A percentile compares a stretch with the other conserved stretches of the same genome.
Evolutionary conservation across 2,113 vertebrate species (phyloP).

Genomic region (Pteropus alecto): DNA sequence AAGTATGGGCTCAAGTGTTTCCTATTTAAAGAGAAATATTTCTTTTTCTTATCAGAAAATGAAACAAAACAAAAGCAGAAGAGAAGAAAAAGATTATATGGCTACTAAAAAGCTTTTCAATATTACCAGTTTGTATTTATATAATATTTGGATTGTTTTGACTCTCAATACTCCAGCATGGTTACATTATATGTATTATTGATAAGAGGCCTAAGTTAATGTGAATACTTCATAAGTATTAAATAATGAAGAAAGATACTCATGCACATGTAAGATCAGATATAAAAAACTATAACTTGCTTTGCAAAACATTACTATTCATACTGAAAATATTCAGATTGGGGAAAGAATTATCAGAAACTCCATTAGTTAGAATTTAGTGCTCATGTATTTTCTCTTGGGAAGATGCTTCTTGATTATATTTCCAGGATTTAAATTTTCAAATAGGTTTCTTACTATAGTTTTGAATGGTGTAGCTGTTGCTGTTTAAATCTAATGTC

Average conservation of each 20-base stretch:
- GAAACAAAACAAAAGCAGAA: background rate
- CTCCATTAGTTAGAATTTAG: slow-evolving; percentile 16
- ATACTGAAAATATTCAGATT: slow-evolving; percentile 20
- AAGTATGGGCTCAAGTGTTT: background rate
- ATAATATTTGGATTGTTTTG: background rate
- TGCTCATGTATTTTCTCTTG: background rate
- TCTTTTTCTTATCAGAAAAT: background rate
- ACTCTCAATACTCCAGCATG: background rate
- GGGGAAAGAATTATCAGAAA: slow-evolving; percentile 20
- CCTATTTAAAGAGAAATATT: background rate
- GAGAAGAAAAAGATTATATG: background rate
- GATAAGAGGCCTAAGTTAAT: background rate
- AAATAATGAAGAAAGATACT: background rate
- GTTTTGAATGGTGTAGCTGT: slow-evolving; percentile 43
- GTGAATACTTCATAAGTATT: background rate
- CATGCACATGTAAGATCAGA: background rate
- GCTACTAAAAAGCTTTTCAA: background rate
- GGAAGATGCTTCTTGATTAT: background rate
- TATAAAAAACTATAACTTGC: background rate
- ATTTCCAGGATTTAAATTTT: slow-evolving; percentile 39
- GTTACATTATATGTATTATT: background rate
- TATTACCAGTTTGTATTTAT: background rate
- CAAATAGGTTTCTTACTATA: slow-evolving; percentile 20
- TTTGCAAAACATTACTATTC: background rate
- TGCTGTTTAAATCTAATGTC: slow-evolving; percentile 39